Evolutionary conservation across 2,888 invertebrate genomes (phyloP).

Genomic region (Cyclophora albipunctata): DNA sequence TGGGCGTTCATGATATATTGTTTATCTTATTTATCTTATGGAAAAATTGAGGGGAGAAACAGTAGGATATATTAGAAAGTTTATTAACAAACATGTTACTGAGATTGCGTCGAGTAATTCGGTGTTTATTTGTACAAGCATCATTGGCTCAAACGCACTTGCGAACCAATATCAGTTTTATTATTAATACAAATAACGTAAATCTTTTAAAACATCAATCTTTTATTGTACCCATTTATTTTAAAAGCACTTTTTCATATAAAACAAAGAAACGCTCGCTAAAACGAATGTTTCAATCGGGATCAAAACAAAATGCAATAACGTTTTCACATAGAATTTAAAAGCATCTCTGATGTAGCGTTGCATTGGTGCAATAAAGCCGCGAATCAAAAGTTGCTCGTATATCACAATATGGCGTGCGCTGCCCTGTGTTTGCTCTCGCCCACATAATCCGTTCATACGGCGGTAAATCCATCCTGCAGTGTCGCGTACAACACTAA

Average conservation of each 20-base stretch:
- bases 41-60: slow-evolving; percentile 45
- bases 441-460: slow-evolving; percentile 75
- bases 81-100: slow-evolving; percentile 53
- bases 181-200: too few relatives aligned
- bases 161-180: slow-evolving; percentile 2
- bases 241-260: too few relatives aligned
- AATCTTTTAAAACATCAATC: too few relatives aligned
- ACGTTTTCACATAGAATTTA: slow-evolving; percentile 22
- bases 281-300: too few relatives aligned
- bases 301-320: not conserved
- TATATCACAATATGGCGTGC: slow-evolving; percentile 72
- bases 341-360: slow-evolving; percentile 38
- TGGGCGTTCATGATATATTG: slow-evolving; percentile 68
- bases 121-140: slow-evolving; percentile 26
- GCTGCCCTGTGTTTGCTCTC: slow-evolving; percentile 73
- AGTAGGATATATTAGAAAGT: slow-evolving; percentile 37
- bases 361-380: slow-evolving; percentile 54
- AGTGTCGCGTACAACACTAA: slow-evolving; percentile 65
- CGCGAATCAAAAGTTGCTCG: slow-evolving; percentile 69
- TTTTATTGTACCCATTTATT: too few relatives aligned
- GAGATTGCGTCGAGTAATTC: slow-evolving; percentile 43
- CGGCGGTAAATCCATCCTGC: slow-evolving; percentile 72
- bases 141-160: not conserved
- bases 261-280: too few relatives aligned
- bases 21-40: slow-evolving; percentile 68